Evolutionary conservation across 2,888 invertebrate genomes (phyloP).

Genomic region (Chrysolina haemoptera): DNA sequence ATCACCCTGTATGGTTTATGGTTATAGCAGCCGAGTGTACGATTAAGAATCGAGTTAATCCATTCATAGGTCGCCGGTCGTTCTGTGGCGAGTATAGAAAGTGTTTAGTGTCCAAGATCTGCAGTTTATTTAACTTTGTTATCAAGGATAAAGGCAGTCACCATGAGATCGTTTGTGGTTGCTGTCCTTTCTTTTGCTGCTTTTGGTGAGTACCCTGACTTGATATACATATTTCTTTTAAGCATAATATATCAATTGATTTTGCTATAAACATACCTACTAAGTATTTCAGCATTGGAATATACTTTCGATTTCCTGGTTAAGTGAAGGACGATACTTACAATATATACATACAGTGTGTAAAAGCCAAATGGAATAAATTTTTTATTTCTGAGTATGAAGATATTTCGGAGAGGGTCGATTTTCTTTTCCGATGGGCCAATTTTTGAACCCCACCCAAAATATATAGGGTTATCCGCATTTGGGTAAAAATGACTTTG

Average conservation of each 20-base stretch:
- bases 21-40: slow-evolving; percentile 28
- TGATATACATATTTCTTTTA: slow-evolving; percentile 36
- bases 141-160: slow-evolving; percentile 64
- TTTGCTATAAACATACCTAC: no score
- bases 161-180: slow-evolving; percentile 65
- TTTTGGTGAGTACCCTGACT: slow-evolving; percentile 56
- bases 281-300: neutral
- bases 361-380: no score
- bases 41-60: slow-evolving; percentile 37
- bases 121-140: slow-evolving; percentile 57
- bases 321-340: no score
- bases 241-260: neutral
- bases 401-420: no score
- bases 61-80: slow-evolving; percentile 37
- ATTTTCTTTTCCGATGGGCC: no score
- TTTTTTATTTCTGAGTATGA: no score
- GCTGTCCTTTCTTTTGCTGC: slow-evolving; percentile 57
- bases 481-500: no score
- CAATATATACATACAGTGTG: neutral
- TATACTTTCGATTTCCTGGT: neutral
- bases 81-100: slow-evolving; percentile 60
- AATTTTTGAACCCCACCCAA: no score
- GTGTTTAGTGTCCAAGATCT: slow-evolving; percentile 54
- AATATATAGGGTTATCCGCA: no score
- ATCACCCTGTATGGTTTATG: slow-evolving; percentile 27